phyloP scores from a whole-genome alignment of 2,797 vertebrate species.

The Cyclura pinguis region DNA sequence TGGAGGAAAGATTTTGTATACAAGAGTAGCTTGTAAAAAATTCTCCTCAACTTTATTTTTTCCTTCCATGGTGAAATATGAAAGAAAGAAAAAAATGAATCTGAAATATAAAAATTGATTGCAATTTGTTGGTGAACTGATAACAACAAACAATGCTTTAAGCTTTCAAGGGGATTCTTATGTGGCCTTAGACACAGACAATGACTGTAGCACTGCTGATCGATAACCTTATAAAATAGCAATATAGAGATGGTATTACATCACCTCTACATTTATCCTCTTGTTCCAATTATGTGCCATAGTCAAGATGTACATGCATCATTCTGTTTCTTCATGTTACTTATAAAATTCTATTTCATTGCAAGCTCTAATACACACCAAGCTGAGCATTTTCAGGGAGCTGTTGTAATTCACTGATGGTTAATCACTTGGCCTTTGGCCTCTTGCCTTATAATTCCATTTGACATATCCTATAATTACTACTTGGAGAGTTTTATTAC shows the following conservation, averaged over 20 bases:
- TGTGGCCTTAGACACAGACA: not conserved
- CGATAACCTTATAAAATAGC: slow-evolving; percentile 36
- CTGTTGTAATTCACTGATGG: slow-evolving; percentile 50
- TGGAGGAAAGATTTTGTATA: too few relatives aligned
- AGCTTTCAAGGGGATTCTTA: not conserved
- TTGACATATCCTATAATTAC: slow-evolving; percentile 56
- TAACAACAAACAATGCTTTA: not conserved
- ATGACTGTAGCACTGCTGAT: not conserved
- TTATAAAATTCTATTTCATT: slow-evolving; percentile 56
- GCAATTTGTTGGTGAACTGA: not conserved
- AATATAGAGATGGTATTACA: slow-evolving; percentile 31
- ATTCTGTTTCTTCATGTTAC: not conserved
- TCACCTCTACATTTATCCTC: slow-evolving; percentile 13
- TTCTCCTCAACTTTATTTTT: not conserved
- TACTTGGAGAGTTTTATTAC: slow-evolving; percentile 62
- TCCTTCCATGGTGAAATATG: not conserved
- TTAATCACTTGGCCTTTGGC: slow-evolving; percentile 64
- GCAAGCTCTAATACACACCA: not conserved
- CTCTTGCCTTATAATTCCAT: slow-evolving; percentile 58
- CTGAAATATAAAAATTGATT: not conserved
- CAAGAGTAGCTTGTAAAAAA: not conserved
- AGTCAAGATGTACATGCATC: not conserved
- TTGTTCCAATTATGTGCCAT: slow-evolving; percentile 34
- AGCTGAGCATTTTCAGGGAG: slow-evolving; percentile 56
- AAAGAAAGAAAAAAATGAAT: not conserved